These are phyloP conservation scores for Oryzias woworae DNA, from an alignment of 2,113 vertebrate genomes.

Conservation along the genomic window DNA sequence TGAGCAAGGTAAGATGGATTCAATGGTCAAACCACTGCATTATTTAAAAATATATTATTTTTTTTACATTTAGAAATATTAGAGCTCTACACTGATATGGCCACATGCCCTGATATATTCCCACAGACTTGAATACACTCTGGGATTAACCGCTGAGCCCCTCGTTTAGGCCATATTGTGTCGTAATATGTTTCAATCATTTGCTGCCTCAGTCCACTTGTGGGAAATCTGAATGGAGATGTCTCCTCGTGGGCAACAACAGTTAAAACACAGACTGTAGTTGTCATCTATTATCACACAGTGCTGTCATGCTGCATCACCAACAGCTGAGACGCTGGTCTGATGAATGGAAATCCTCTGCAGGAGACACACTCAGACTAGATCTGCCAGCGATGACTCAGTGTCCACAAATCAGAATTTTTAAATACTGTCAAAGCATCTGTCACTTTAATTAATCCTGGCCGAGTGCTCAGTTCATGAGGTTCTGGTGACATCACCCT, in stretches of 20 bases:
- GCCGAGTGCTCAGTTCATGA: constrained; percentile 34
- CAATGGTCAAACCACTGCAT: too few relatives aligned
- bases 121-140: constrained; percentile 21
- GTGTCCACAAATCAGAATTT: constrained; percentile 42
- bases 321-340: constrained; percentile 24
- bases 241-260: constrained; percentile 46
- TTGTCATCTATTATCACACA: constrained; percentile 55
- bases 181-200: constrained; percentile 51
- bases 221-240: constrained; percentile 37
- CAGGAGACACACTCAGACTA: constrained; percentile 22
- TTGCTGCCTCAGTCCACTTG: constrained; percentile 30
- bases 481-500: constrained; percentile 43
- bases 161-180: constrained; percentile 21
- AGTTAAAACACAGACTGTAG: constrained; percentile 61
- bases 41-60: neutral
- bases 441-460: constrained; percentile 28
- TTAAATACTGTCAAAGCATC: constrained; percentile 32
- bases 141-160: constrained; percentile 25
- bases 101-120: constrained; percentile 14
- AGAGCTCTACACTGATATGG: neutral
- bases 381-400: constrained; percentile 40
- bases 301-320: constrained; percentile 34
- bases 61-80: neutral
- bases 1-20: too few relatives aligned
- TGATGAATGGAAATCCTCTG: constrained; percentile 22